These are phyloP conservation scores for Tachycineta bicolor DNA, from an alignment of 2,113 vertebrate genomes.

Conservation along the genomic window DNA sequence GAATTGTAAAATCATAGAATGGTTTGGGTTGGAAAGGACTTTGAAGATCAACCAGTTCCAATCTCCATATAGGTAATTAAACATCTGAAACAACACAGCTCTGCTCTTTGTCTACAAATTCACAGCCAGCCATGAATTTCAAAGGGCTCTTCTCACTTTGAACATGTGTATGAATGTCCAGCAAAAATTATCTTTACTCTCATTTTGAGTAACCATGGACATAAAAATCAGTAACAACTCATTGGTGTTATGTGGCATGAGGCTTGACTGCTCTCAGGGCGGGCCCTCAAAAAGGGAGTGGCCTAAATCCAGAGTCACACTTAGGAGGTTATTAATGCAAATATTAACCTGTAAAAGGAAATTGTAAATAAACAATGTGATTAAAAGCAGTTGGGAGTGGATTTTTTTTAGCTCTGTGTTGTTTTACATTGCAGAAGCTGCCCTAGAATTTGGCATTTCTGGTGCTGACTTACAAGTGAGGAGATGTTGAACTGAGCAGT, in stretches of 20 bases:
- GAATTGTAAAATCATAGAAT: neutral
- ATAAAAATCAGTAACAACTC: neutral
- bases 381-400: neutral
- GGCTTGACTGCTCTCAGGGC: neutral
- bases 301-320: neutral
- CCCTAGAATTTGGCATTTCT: neutral
- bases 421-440: neutral
- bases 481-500: neutral
- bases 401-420: neutral
- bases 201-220: neutral
- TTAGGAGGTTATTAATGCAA: neutral
- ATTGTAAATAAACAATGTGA: neutral
- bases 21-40: neutral
- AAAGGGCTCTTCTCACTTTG: neutral
- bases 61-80: neutral
- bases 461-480: neutral
- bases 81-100: neutral
- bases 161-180: neutral
- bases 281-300: neutral
- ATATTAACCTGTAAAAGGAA: neutral
- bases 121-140: neutral
- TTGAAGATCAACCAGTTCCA: neutral
- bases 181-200: neutral
- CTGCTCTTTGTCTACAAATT: neutral
- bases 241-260: accelerated